These are phyloP conservation scores for Phenacoccus solenopsis DNA, from an alignment of 1,140 invertebrate genomes.

Conservation along the genomic window DNA sequence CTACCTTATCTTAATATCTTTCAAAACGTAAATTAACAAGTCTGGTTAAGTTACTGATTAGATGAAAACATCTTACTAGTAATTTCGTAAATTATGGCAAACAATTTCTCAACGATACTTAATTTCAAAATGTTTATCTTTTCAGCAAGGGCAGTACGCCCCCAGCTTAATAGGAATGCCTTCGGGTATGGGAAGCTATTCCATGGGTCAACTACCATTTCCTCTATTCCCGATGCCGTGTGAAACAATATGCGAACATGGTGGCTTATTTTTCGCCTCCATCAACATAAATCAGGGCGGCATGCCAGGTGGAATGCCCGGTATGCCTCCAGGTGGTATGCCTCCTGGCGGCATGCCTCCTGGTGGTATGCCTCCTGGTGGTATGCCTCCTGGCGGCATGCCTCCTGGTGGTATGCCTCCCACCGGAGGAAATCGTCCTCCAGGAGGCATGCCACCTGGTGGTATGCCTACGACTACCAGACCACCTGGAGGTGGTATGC, in stretches of 20 bases:
- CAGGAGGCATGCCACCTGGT: constrained; percentile 7
- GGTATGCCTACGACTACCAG: not conserved
- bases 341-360: not conserved
- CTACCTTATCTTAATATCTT: no score
- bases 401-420: constrained; percentile 10
- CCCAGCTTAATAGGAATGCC: not conserved
- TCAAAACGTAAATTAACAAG: no score
- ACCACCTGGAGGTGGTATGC: not conserved
- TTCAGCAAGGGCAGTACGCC: not conserved
- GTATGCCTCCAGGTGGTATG: constrained; percentile 7
- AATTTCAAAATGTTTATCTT: not conserved
- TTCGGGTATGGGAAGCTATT: not conserved
- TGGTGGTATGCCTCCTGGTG: constrained; percentile 8
- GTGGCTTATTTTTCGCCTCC: not conserved
- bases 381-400: constrained; percentile 13
- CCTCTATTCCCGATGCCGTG: not conserved
- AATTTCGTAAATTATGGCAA: no score
- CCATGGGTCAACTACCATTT: constrained; percentile 6
- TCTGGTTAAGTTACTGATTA: no score
- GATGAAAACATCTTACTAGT: no score
- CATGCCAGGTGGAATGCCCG: constrained; percentile 15
- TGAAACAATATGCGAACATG: not conserved
- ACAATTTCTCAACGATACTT: no score
- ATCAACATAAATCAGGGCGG: not conserved
- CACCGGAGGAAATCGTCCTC: not conserved